Evolutionary conservation across 2,113 vertebrate genomes (phyloP).

Genomic region (Bostrychus sinensis): DNA sequence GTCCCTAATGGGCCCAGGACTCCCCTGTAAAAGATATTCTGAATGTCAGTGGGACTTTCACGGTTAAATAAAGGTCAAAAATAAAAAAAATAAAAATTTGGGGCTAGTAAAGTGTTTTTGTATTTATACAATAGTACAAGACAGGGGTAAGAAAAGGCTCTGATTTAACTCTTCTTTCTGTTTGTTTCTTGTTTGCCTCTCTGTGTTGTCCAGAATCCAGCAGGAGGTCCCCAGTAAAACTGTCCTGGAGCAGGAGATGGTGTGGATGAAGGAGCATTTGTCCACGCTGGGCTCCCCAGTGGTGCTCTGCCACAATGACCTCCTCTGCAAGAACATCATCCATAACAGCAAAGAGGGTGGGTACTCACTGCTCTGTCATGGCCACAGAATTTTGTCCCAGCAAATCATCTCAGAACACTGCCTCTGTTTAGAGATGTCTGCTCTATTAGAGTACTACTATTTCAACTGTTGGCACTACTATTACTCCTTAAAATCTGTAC

Average conservation of each 20-base stretch:
- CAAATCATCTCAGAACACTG: no score
- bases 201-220: conserved; percentile 78
- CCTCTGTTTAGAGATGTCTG: no score
- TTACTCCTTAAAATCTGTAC: no score
- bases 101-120: background rate
- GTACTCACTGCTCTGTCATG: background rate
- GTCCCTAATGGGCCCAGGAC: no score
- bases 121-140: background rate
- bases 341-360: conserved; percentile 86
- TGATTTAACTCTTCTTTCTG: background rate
- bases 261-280: conserved; percentile 92
- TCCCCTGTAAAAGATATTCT: no score
- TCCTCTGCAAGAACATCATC: conserved; percentile 99
- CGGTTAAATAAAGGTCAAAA: no score
- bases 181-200: background rate
- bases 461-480: no score
- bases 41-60: no score
- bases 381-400: no score
- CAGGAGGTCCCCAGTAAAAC: conserved; percentile 87
- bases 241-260: conserved; percentile 87
- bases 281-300: conserved; percentile 89
- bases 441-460: no score
- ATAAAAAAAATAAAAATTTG: background rate
- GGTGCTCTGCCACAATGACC: conserved; percentile 96
- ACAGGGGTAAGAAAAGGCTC: background rate